Evolutionary conservation across 2,888 invertebrate genomes (phyloP).

Genomic region (Scaptomyza caliginosa): DNA sequence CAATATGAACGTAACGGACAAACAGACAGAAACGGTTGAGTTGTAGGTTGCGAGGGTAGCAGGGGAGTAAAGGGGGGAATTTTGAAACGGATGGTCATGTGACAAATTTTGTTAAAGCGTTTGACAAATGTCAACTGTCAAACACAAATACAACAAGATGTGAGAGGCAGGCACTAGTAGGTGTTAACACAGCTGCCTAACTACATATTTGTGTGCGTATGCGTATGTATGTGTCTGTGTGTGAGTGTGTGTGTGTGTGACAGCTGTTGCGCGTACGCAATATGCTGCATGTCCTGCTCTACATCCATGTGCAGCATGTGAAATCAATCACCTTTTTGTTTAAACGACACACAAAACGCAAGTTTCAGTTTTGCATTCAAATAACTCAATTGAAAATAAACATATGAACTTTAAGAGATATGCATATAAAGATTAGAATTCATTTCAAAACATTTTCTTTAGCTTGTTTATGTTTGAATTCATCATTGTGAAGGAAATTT

Average conservation of each 20-base stretch:
- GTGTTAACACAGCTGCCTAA: constrained; percentile 35
- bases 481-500: too few relatives aligned
- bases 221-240: constrained; percentile 3
- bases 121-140: constrained; percentile 80
- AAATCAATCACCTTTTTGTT: constrained; percentile 53
- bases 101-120: constrained; percentile 77
- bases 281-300: constrained; percentile 35
- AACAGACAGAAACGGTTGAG: neutral
- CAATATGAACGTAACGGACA: constrained; percentile 7
- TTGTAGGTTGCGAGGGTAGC: neutral
- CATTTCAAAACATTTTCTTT: too few relatives aligned
- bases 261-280: constrained; percentile 66
- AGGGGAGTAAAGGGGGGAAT: neutral
- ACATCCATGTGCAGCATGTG: constrained; percentile 21
- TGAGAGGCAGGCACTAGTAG: constrained; percentile 39
- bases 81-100: constrained; percentile 46
- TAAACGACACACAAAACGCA: neutral
- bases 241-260: constrained; percentile 20
- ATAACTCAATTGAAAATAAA: neutral
- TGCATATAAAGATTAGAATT: too few relatives aligned
- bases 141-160: constrained; percentile 62
- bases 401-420: neutral
- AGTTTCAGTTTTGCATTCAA: neutral
- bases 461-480: too few relatives aligned
- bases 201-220: constrained; percentile 12